A percentile compares a stretch with the other conserved stretches of the same genome.
phyloP scores from a whole-genome alignment of 2,888 invertebrate genomes.

The Metellina segmentata region DNA sequence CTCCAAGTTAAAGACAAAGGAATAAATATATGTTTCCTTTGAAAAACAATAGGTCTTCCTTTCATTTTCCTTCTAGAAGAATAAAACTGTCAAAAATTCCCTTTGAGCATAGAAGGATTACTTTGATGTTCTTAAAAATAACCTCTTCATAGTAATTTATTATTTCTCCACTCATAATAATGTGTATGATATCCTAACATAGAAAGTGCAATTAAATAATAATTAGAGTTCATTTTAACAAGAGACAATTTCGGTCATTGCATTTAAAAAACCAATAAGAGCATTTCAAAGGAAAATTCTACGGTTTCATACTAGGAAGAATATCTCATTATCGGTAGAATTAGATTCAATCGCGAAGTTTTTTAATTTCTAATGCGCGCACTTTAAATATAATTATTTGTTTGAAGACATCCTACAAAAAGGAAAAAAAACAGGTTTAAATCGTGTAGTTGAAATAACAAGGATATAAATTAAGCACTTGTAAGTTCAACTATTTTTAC shows the following conservation, averaged over 20 bases:
- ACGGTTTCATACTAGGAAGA: not conserved
- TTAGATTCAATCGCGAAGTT: too few species aligned
- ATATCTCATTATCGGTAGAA: not conserved
- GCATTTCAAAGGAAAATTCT: not conserved
- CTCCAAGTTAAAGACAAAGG: too few species aligned
- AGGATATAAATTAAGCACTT: not conserved
- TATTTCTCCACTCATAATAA: not conserved
- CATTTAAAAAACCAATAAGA: not conserved
- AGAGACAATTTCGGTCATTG: not conserved
- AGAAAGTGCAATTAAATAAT: not conserved
- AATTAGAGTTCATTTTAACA: not conserved
- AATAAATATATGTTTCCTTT: too few species aligned
- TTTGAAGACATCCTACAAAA: too few species aligned
- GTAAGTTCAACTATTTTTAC: too few species aligned
- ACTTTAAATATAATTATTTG: too few species aligned
- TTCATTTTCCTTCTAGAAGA: not conserved
- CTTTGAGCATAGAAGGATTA: not conserved
- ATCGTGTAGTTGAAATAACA: not conserved
- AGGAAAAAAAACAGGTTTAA: not conserved
- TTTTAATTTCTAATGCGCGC: too few species aligned
- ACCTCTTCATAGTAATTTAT: not conserved
- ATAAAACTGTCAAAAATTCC: not conserved
- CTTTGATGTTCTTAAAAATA: not conserved
- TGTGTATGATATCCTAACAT: not conserved
- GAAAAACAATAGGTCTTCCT: not conserved